Evolutionary conservation across 2,113 vertebrate genomes (phyloP).

Genomic region (Cromileptes altivelis): DNA sequence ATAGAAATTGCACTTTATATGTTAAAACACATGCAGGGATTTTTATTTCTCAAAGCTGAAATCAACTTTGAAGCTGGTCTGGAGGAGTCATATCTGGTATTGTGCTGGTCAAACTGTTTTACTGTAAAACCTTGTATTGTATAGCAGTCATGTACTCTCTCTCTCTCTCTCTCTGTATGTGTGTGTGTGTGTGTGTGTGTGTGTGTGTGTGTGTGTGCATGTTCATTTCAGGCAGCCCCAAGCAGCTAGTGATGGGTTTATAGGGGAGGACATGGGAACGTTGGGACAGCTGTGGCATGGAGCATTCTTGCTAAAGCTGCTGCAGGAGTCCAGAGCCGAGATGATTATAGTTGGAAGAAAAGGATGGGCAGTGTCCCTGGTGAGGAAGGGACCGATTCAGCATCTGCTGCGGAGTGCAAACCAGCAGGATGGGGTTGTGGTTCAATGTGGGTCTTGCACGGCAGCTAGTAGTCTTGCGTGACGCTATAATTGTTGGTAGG

Average conservation of each 20-base stretch:
- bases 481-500: not conserved
- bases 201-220: not conserved
- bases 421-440: constrained; percentile 5
- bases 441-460: not conserved
- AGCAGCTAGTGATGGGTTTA: not conserved
- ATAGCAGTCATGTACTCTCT: not conserved
- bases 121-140: not conserved
- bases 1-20: not conserved
- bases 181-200: not conserved
- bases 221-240: not conserved
- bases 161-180: no score
- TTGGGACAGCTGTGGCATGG: not conserved
- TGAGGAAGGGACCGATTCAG: constrained; percentile 5
- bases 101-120: not conserved
- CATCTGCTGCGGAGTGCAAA: constrained; percentile 4
- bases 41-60: not conserved
- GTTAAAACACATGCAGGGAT: not conserved
- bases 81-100: no score
- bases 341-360: not conserved
- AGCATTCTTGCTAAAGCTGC: not conserved
- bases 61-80: not conserved
- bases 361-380: not conserved
- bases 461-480: constrained; percentile 14
- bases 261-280: not conserved
- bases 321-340: not conserved